A percentile compares a stretch with the other conserved stretches of the same genome.
Evolutionary conservation across 2,797 vertebrate genomes (phyloP).

Genomic region (Uromys caudimaculatus): DNA sequence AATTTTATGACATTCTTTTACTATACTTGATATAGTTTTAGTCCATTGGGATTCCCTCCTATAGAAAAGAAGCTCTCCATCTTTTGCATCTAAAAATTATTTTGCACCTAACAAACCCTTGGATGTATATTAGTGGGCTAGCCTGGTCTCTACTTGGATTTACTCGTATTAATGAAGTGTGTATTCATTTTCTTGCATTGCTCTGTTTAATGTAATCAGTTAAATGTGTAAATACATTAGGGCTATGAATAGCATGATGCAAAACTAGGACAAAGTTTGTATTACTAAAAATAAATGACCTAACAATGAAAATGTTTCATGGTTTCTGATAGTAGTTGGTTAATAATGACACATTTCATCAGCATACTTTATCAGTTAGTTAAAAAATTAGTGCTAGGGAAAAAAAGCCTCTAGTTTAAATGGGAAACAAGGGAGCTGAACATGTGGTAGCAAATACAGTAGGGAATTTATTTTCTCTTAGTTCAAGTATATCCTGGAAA

Average conservation of each 20-base stretch:
- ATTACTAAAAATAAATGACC: conserved; percentile 36
- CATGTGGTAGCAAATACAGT: not conserved
- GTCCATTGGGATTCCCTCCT: not conserved
- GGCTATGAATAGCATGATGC: not conserved
- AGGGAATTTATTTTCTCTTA: conserved; percentile 45
- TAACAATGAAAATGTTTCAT: conserved; percentile 50
- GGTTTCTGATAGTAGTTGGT: conserved; percentile 3
- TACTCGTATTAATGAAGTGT: not conserved
- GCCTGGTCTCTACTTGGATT: not conserved
- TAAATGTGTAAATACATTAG: not conserved
- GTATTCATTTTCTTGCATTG: not conserved
- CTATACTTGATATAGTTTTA: not conserved
- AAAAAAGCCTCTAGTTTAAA: conserved; percentile 57
- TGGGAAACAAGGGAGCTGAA: not conserved
- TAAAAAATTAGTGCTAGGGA: not conserved
- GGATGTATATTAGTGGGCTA: not conserved
- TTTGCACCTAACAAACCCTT: not conserved
- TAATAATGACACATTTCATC: conserved; percentile 26
- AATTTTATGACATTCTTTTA: not conserved
- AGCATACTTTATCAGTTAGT: not conserved
- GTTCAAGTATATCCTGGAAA: not conserved
- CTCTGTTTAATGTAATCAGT: not conserved
- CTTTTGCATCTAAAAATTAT: not conserved
- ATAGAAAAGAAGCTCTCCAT: not conserved
- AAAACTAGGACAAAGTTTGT: conserved; percentile 40